These are phyloP conservation scores for Synanthedon vespiformis DNA, from an alignment of 2,888 invertebrate genomes.

Conservation along the genomic window DNA sequence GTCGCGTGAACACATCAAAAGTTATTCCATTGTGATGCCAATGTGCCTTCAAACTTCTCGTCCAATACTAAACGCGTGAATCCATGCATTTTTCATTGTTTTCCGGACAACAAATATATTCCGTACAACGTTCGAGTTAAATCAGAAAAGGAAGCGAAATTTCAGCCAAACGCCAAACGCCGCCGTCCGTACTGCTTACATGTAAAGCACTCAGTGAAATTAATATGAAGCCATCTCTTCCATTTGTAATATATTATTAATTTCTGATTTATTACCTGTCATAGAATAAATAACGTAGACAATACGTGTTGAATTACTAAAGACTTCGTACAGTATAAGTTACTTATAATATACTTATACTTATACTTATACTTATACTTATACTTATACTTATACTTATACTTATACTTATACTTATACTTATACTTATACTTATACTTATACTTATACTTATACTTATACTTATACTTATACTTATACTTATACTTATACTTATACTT, in stretches of 20 bases:
- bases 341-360: too few relatives aligned
- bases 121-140: neutral
- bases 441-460: too few relatives aligned
- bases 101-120: neutral
- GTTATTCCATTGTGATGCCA: neutral
- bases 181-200: neutral
- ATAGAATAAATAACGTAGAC: too few relatives aligned
- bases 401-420: too few relatives aligned
- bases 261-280: neutral
- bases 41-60: neutral
- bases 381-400: too few relatives aligned
- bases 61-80: neutral
- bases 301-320: too few relatives aligned
- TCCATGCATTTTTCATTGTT: neutral
- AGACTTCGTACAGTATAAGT: too few relatives aligned
- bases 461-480: too few relatives aligned
- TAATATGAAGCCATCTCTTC: slow-evolving; percentile 25
- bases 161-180: slow-evolving; percentile 1
- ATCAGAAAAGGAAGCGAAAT: neutral
- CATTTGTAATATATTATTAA: slow-evolving; percentile 13
- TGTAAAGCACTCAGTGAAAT: slow-evolving; percentile 28
- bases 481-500: too few relatives aligned
- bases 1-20: neutral
- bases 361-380: too few relatives aligned
- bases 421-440: too few relatives aligned